Percentiles rank a stretch among this genome's conserved stretches.
phyloP scores from a whole-genome alignment of 2,888 invertebrate species.

The Antheraea assamensis region DNA sequence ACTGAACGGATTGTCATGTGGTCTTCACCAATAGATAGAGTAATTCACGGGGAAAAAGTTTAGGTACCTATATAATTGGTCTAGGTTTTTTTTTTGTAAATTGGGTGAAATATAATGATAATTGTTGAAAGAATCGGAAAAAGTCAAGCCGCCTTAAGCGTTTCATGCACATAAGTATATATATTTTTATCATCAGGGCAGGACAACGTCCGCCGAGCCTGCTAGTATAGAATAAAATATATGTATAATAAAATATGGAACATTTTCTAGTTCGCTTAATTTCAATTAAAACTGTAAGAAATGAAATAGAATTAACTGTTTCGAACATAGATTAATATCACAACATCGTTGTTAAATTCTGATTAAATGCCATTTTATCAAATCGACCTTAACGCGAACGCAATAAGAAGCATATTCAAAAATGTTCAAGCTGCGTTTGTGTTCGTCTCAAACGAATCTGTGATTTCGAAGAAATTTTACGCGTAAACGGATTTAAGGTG shows the following conservation, averaged over 20 bases:
- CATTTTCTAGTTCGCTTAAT: neutral
- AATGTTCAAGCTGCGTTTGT: neutral
- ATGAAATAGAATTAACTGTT: neutral
- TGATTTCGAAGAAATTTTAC: neutral
- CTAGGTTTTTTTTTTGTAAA: too few relatives aligned
- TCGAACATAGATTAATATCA: neutral
- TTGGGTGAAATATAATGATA: too few relatives aligned
- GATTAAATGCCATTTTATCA: neutral
- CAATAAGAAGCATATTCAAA: neutral
- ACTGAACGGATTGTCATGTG: too few relatives aligned
- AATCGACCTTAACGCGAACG: neutral
- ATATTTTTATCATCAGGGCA: too few relatives aligned
- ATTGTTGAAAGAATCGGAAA: too few relatives aligned
- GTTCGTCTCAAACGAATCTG: neutral
- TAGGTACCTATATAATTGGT: too few relatives aligned
- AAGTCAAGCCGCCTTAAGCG: too few relatives aligned
- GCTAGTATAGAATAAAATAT: too few relatives aligned
- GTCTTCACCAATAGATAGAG: too few relatives aligned
- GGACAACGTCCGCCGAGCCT: too few relatives aligned
- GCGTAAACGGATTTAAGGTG: neutral
- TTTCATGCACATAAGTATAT: too few relatives aligned
- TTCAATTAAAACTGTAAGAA: neutral
- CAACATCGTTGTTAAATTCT: neutral
- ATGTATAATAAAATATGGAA: neutral
- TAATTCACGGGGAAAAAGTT: too few relatives aligned